These are phyloP conservation scores for Etheostoma cragini DNA, from an alignment of 2,113 vertebrate species.

Conservation along the genomic window DNA sequence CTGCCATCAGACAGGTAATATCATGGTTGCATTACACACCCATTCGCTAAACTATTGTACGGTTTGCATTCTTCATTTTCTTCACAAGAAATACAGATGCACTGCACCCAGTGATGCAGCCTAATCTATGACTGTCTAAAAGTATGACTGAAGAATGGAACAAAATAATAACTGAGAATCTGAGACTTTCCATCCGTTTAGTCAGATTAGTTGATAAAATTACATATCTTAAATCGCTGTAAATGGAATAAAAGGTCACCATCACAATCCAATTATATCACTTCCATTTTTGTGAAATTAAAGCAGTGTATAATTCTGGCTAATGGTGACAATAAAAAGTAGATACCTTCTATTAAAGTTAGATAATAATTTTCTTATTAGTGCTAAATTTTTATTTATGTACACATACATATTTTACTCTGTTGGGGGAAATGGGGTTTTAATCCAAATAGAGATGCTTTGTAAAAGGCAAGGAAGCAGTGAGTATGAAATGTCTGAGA, in stretches of 20 bases:
- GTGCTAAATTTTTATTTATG: neutral
- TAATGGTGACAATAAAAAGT: neutral
- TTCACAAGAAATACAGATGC: neutral
- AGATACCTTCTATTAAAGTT: neutral
- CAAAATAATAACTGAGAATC: neutral
- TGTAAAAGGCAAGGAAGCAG: neutral
- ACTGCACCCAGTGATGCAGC: constrained; percentile 17
- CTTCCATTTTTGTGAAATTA: neutral
- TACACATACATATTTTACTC: neutral
- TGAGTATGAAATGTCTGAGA: neutral
- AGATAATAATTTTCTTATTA: neutral
- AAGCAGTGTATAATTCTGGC: neutral
- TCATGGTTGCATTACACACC: constrained; percentile 55
- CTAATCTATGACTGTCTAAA: neutral
- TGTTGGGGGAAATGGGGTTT: neutral
- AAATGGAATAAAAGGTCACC: constrained; percentile 15
- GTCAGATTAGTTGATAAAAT: neutral
- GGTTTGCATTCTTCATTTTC: constrained; percentile 43
- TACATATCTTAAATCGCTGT: neutral
- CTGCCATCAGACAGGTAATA: constrained; percentile 51
- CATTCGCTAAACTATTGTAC: constrained; percentile 51
- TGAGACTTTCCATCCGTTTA: neutral
- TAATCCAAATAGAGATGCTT: neutral
- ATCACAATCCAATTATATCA: neutral
- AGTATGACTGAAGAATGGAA: neutral